Base-by-base conservation (phyloP, 2,888 invertebrate genomes). In the Morpho helenor region DNA sequence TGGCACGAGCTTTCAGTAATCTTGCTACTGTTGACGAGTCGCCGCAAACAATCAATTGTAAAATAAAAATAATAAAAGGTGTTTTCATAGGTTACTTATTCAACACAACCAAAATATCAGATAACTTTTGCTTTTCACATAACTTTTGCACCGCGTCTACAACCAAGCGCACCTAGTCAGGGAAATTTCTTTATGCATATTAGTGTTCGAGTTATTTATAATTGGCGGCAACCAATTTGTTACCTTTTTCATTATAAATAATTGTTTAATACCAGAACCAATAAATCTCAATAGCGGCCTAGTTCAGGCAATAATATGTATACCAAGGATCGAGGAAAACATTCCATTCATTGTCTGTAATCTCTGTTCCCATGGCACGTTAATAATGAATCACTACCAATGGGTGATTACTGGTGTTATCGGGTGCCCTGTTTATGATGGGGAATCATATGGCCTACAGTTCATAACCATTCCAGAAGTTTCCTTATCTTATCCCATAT, bases 291-390 rank as follows among this genome's bases (percentile, higher is more conserved):
- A 55, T 42, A 57, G 39, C 57, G 52, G 49, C 52, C 57, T 57
- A 49, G 42, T 46, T 57, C 49, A 23, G 40, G 39, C 16, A 49
- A 40, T 8, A 10, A 49, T 51, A 52, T 55, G 45, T 49, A 52
- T 55, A 48, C 45, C 61, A 55, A 61, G 61, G 61, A 46, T 61
- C 8, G 23, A 61, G 58, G 58, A 58, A 61, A 61, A 52, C 9
- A 7, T 45, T 43, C 2, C 31, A 49, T 43, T 42, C 8, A 41
- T 41, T 49, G 23, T 8, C 41, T 40, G 16, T 22, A 53, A 44
- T 31, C 31, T 31, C 39, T 7, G 52, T 57, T 57, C 23, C 52
- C 49, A 40, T 43, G 52, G 48, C 48, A 49, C 50, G 16, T 53
- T 46, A 46, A 47, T 46, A 47, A 53, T 53, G 40, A 41, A 9